Conservation (phyloP, 2,113 vertebrate species). For the Sphaerodactylus townsendi region DNA sequence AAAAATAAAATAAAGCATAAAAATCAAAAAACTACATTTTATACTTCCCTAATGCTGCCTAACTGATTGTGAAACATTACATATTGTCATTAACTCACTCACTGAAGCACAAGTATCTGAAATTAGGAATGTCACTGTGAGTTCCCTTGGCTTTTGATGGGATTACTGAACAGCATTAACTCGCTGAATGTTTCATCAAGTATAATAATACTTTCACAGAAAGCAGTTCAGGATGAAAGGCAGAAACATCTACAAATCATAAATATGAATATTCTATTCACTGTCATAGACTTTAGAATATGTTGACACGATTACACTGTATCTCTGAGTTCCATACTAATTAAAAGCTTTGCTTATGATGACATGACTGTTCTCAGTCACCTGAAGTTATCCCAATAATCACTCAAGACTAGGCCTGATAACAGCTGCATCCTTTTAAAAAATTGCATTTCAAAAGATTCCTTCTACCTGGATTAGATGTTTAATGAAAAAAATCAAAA, state of each 20-base stretch:
- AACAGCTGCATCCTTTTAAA: not conserved
- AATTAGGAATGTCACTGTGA: constrained; percentile 41
- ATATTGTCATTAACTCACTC: constrained; percentile 32
- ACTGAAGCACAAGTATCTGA: constrained; percentile 46
- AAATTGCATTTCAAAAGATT: not conserved
- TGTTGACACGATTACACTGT: constrained; percentile 45
- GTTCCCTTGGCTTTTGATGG: constrained; percentile 42
- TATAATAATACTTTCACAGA: constrained; percentile 39
- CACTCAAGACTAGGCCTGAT: not conserved
- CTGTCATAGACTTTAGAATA: constrained; percentile 50
- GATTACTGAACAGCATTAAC: constrained; percentile 18
- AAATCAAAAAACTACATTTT: constrained; percentile 19
- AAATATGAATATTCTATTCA: constrained; percentile 49
- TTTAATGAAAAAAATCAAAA: not conserved
- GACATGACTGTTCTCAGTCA: too few species aligned
- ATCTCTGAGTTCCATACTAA: constrained; percentile 43
- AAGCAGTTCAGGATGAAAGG: constrained; percentile 43
- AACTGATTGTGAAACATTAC: constrained; percentile 46
- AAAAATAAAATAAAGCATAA: constrained; percentile 30
- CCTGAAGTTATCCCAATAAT: too few species aligned
- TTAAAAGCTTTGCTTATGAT: constrained; percentile 31
- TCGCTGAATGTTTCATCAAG: constrained; percentile 30
- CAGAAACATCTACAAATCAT: constrained; percentile 53
- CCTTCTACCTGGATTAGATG: not conserved
- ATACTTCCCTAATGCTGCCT: constrained; percentile 35